Evolutionary conservation across 1,140 invertebrate genomes (phyloP), one percentile per base, ranked within the genome.

Genomic region (Mizuhopecten yessoensis): DNA sequence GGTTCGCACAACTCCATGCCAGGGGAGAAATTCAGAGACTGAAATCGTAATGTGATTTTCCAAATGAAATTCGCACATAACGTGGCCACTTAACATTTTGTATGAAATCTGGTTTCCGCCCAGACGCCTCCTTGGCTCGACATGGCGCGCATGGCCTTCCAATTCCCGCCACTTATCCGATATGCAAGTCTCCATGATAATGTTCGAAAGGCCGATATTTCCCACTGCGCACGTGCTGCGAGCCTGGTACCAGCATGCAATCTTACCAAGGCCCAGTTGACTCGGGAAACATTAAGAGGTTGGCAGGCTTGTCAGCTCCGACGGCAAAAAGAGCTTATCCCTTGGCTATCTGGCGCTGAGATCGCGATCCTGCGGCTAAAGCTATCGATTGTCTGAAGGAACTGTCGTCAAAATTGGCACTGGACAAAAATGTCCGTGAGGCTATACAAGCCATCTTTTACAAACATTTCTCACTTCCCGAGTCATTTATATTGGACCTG

Each of bases 41-140:
- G 57, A 13, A 75, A 75, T 75, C 57, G 57, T 75, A 75, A 75
- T 75, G 29, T 9, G n/a, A 75, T 75, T 75, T 75, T 75, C 57
- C 57, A 75, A 75, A 75, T 75, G 57, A 75, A 75, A 75, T 75
- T 75, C 57, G 57, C 57, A 75, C 57, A 75, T 75, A 75, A 75
- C 57, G 29, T 75, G 57, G 57, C 57, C 57, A 75, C 57, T 75
- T 75, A 75, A 75, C 57, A 75, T 75, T 75, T 75, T 75, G 57
- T 75, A 75, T 75, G 57, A 75, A 75, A 75, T 75, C 57, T 29
- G 1, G 57, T 75, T n/a, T 75, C 9, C 57, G 57, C 57, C 57
- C 57, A 0, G 57, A 75, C 57, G 57, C 57, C 57, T 75, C 23
- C 57, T 75, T n/a, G n/a, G n/a, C 57, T 75, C 57, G 57, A 75